Percentiles rank a stretch among this genome's conserved stretches.
These are phyloP conservation scores for Ophioninae sp. DNA, from an alignment of 2,888 invertebrate genomes.

Conservation along the genomic window DNA sequence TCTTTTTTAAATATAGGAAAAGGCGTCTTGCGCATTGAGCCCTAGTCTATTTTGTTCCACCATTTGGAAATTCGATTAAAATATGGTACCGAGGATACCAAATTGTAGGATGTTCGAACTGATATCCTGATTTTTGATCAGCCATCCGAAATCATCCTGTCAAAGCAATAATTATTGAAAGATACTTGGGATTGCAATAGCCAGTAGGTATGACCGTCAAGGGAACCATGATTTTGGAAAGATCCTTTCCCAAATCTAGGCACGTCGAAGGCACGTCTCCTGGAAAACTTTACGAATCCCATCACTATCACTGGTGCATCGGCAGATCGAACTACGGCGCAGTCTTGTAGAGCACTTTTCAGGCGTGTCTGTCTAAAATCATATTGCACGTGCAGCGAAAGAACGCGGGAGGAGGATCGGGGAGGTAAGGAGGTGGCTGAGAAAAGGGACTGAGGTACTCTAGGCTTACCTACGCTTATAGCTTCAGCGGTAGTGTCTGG, in stretches of 20 bases:
- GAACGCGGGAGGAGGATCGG: background rate
- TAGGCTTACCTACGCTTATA: constrained; percentile 5
- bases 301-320: background rate
- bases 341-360: background rate
- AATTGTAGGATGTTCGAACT: too few species aligned
- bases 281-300: constrained; percentile 4
- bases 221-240: background rate
- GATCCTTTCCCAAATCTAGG: background rate
- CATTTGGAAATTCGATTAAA: too few species aligned
- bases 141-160: too few species aligned
- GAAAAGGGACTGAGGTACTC: background rate
- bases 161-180: too few species aligned
- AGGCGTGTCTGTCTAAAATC: constrained; percentile 11
- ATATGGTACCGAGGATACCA: too few species aligned
- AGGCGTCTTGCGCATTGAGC: too few species aligned
- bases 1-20: too few species aligned
- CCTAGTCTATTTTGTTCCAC: too few species aligned
- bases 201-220: too few species aligned
- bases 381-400: background rate
- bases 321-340: background rate
- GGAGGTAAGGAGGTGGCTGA: background rate
- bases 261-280: background rate
- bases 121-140: too few species aligned
- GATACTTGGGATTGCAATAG: too few species aligned
- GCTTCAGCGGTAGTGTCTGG: constrained; percentile 31